phyloP scores from a whole-genome alignment of 1,140 invertebrate species.

The Leptinotarsa undecemlineata region DNA sequence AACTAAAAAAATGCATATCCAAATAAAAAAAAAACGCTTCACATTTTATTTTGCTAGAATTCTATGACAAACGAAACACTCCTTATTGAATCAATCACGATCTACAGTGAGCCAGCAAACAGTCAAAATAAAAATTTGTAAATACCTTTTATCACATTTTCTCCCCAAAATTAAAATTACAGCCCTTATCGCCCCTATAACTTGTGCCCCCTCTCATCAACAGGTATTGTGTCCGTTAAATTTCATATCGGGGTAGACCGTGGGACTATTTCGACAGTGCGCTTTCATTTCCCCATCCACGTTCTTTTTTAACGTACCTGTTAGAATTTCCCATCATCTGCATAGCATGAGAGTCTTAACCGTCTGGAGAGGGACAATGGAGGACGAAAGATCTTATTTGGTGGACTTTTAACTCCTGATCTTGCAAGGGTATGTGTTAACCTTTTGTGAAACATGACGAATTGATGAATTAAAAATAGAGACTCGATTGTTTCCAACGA shows the following conservation, averaged over 20 bases:
- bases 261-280: slow-evolving; percentile 19
- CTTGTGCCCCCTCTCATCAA: slow-evolving; percentile 23
- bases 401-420: not conserved
- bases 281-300: slow-evolving; percentile 24
- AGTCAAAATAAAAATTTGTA: no score
- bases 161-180: no score
- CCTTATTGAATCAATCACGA: no score
- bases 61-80: no score
- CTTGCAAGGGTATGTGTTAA: not conserved
- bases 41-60: no score
- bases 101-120: no score
- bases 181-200: slow-evolving; percentile 13
- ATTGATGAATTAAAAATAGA: no score
- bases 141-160: no score
- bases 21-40: no score
- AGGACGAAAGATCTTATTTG: not conserved
- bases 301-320: slow-evolving; percentile 21
- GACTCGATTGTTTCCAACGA: no score
- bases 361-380: slow-evolving; percentile 12
- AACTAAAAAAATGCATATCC: no score
- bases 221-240: slow-evolving; percentile 25
- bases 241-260: slow-evolving; percentile 16
- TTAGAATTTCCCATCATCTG: slow-evolving; percentile 24
- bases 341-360: slow-evolving; percentile 13
- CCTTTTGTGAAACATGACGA: no score